A percentile compares a stretch with the other conserved stretches of the same genome.
Conservation (phyloP, 2,113 vertebrate species). For the Prunella himalayana region DNA sequence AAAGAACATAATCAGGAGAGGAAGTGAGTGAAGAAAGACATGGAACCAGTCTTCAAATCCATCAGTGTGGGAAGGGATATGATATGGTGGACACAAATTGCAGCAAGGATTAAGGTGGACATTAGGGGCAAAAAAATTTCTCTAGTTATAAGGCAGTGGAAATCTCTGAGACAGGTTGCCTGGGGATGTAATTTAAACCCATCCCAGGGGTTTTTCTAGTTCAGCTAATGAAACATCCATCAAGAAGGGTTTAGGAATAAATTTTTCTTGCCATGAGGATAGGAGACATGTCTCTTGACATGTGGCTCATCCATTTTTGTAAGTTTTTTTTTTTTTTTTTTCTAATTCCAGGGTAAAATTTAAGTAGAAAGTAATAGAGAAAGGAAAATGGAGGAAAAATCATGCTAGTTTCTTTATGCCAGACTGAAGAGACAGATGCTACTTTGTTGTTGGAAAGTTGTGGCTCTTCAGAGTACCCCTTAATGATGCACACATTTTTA, state of each 20-base stretch:
- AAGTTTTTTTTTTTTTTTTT: background rate
- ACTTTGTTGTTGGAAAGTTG: background rate
- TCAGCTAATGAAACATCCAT: background rate
- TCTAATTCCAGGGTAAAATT: background rate
- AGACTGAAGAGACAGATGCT: background rate
- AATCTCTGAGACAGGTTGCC: background rate
- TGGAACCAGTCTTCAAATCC: background rate
- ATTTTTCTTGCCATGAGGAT: background rate
- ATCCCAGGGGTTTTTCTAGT: background rate
- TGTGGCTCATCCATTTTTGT: fast-evolving
- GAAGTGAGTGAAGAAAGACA: background rate
- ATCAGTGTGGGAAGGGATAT: background rate
- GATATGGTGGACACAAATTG: background rate
- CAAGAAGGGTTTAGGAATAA: background rate
- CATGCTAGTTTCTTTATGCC: background rate
- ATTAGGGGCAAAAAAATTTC: background rate
- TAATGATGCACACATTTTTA: background rate
- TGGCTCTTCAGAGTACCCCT: background rate
- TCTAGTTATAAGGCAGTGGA: background rate
- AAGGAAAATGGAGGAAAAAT: background rate
- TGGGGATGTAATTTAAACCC: background rate
- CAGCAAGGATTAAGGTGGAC: background rate
- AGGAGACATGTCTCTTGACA: background rate
- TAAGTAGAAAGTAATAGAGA: background rate
- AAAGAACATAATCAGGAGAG: background rate